Percentiles rank a stretch among this genome's conserved stretches.
phyloP scores from a whole-genome alignment of 1,140 invertebrate species.

The Anoplolepis gracilipes region DNA sequence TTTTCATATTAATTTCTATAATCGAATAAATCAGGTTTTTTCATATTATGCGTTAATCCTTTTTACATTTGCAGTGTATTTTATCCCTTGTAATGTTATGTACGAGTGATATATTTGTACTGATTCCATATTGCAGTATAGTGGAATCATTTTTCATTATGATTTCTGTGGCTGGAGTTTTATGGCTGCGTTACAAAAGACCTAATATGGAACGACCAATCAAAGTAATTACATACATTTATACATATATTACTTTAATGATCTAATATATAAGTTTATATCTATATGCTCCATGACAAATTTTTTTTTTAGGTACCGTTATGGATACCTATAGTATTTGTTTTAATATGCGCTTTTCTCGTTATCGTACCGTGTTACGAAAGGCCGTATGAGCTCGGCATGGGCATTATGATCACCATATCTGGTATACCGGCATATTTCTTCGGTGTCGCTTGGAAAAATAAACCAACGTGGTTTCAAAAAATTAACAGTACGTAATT shows the following conservation, averaged over 20 bases:
- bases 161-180: slow-evolving; percentile 93
- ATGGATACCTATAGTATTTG: slow-evolving; percentile 93
- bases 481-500: slow-evolving; percentile 65
- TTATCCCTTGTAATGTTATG: slow-evolving; percentile 94
- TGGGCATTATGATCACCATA: slow-evolving; percentile 93
- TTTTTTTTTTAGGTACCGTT: slow-evolving; percentile 87
- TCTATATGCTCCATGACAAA: background rate
- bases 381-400: slow-evolving; percentile 92
- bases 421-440: slow-evolving; percentile 97
- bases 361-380: slow-evolving; percentile 93
- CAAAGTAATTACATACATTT: slow-evolving; percentile 88
- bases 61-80: slow-evolving; percentile 88
- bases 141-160: slow-evolving; percentile 98
- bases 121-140: slow-evolving; percentile 98
- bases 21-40: background rate
- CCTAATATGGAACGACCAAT: slow-evolving; percentile 90
- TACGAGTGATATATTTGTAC: slow-evolving; percentile 94
- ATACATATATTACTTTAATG: background rate
- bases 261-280: background rate
- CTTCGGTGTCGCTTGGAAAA: slow-evolving; percentile 94
- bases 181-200: slow-evolving; percentile 93
- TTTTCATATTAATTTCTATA: background rate
- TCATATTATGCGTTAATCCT: background rate
- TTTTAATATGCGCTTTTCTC: slow-evolving; percentile 93
- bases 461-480: slow-evolving; percentile 88